Evolutionary conservation across 2,113 vertebrate species (phyloP).

Genomic region (Prolemur simus): DNA sequence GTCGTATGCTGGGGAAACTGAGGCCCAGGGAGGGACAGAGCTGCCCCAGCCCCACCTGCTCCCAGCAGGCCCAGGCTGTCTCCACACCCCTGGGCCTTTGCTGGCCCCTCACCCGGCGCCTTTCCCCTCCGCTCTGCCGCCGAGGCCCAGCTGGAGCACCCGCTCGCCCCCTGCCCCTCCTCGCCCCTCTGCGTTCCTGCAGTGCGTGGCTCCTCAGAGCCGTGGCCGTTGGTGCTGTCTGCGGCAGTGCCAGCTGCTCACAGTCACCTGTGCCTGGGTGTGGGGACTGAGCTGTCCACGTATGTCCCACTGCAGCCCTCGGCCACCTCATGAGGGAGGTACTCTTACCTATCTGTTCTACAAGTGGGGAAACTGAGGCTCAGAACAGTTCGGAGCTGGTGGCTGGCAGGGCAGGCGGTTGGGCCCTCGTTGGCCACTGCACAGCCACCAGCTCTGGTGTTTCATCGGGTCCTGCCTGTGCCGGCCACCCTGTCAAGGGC

Average conservation of each 20-base stretch:
- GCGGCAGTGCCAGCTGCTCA: neutral
- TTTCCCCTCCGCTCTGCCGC: neutral
- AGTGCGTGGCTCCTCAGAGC: neutral
- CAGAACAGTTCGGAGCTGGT: neutral
- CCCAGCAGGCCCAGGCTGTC: rapidly evolving
- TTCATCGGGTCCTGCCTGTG: neutral
- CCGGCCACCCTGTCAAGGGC: neutral
- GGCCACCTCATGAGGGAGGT: neutral
- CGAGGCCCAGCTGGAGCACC: neutral
- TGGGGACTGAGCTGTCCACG: neutral
- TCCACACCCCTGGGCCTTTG: neutral
- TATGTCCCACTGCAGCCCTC: neutral
- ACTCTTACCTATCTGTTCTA: neutral
- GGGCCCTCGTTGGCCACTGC: neutral
- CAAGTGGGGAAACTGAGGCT: neutral
- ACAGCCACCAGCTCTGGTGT: neutral
- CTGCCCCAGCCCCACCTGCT: neutral
- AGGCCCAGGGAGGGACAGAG: neutral
- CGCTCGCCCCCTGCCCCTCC: too few relatives aligned
- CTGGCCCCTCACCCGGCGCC: too few relatives aligned
- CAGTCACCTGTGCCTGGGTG: neutral
- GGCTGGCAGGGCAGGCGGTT: neutral
- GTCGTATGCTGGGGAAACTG: neutral
- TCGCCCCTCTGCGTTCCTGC: neutral
- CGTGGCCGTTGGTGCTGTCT: neutral